Evolutionary conservation across 2,797 vertebrate species (phyloP).

Genomic region (Busarellus nigricollis): DNA sequence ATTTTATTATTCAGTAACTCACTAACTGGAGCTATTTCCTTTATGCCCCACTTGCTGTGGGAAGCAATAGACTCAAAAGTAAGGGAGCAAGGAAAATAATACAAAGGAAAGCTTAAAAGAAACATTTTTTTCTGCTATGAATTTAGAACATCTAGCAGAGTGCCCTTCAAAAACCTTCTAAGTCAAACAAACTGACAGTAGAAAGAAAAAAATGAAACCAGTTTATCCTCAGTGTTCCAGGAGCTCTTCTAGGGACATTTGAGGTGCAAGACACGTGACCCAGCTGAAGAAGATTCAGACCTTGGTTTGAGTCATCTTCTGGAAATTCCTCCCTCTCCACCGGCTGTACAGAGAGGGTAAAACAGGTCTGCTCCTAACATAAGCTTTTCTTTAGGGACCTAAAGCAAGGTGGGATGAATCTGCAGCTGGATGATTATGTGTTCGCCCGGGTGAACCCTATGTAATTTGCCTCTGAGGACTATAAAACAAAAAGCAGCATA

Average conservation of each 20-base stretch:
- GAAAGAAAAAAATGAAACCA: not conserved
- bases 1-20: conserved; percentile 52
- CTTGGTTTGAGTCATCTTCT: not conserved
- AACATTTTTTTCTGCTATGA: not conserved
- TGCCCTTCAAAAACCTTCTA: not conserved
- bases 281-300: not conserved
- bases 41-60: not conserved
- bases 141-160: not conserved
- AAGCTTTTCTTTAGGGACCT: not conserved
- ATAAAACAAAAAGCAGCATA: not conserved
- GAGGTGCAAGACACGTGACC: not conserved
- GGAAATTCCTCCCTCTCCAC: not conserved
- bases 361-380: not conserved
- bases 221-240: not conserved
- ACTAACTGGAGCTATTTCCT: conserved; percentile 35
- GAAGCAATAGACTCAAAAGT: not conserved
- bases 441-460: not conserved
- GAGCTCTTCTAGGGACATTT: not conserved
- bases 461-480: conserved; percentile 24
- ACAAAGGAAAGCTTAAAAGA: not conserved
- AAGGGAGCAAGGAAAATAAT: not conserved
- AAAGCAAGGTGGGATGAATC: conserved; percentile 12
- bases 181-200: not conserved
- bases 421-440: conserved; percentile 23
- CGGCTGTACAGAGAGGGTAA: fast-evolving